Percentiles rank a stretch among this genome's conserved stretches.
These are phyloP conservation scores for Melanotaenia duboulayi DNA, from an alignment of 2,113 vertebrate species.

Conservation along the genomic window DNA sequence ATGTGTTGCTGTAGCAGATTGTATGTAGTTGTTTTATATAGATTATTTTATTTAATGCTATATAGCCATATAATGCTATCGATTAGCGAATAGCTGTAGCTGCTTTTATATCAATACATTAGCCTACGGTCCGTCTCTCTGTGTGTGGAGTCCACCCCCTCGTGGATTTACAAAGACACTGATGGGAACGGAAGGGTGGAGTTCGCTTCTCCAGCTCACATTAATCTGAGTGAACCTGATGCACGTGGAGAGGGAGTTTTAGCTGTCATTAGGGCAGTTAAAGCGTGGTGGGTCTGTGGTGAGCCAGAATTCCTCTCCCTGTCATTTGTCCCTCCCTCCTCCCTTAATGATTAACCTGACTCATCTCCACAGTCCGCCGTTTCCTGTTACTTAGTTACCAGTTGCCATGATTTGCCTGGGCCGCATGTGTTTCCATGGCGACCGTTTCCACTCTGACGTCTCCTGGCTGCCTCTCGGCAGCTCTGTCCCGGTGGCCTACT, in stretches of 20 bases:
- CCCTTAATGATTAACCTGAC: conserved; percentile 76
- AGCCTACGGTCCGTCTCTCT: too few relatives aligned
- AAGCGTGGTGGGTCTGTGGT: conserved; percentile 10
- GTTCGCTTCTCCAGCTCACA: conserved; percentile 42
- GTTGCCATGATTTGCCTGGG: conserved; percentile 83
- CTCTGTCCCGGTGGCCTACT: conserved; percentile 74
- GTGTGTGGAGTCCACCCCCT: conserved; percentile 57
- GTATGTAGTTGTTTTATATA: too few relatives aligned
- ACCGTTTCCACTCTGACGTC: conserved; percentile 83
- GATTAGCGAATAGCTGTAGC: too few relatives aligned
- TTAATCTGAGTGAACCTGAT: conserved; percentile 59
- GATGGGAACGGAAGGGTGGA: conserved; percentile 50
- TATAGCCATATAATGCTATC: too few relatives aligned
- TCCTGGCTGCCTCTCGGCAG: conserved; percentile 80
- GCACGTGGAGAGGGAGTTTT: conserved; percentile 30
- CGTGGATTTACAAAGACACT: conserved; percentile 57
- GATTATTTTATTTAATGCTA: too few relatives aligned
- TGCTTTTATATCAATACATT: too few relatives aligned
- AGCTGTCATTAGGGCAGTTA: conserved; percentile 37
- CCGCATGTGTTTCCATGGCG: conserved; percentile 85
- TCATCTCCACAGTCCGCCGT: conserved; percentile 75
- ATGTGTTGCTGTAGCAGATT: too few relatives aligned
- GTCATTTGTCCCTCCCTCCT: conserved; percentile 48
- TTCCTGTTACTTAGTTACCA: conserved; percentile 88
- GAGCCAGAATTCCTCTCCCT: conserved; percentile 51